Evolutionary conservation across 2,797 vertebrate species (phyloP).

Genomic region (Chloroceryle amazona): DNA sequence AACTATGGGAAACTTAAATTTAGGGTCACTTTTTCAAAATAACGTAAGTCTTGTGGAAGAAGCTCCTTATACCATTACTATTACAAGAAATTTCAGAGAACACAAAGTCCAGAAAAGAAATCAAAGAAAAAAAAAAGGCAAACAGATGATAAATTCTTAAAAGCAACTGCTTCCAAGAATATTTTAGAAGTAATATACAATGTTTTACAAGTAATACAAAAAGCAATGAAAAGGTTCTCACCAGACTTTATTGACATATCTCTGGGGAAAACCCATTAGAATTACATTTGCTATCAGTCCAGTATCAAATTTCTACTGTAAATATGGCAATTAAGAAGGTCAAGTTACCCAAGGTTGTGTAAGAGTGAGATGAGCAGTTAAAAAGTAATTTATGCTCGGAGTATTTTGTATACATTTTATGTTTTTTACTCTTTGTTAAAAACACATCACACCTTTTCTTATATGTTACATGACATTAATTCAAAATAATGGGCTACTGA

Average conservation of each 20-base stretch:
- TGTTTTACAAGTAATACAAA: conserved; percentile 25
- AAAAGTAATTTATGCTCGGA: not conserved
- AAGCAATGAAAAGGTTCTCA: conserved; percentile 56
- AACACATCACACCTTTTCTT: not conserved
- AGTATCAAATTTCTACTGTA: conserved; percentile 62
- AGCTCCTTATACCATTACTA: not conserved
- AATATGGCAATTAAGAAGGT: conserved; percentile 54
- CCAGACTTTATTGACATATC: conserved; percentile 14
- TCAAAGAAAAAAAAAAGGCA: not conserved
- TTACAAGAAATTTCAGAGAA: not conserved
- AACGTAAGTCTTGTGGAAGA: not conserved
- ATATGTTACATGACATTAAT: not conserved
- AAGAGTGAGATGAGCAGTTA: conserved; percentile 3
- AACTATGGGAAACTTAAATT: not conserved
- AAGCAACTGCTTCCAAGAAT: not conserved
- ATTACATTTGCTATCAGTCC: conserved; percentile 46
- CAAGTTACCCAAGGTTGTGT: not conserved
- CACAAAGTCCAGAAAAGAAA: not conserved
- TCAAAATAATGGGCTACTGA: not conserved
- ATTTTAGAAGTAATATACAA: not conserved
- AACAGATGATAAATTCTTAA: not conserved
- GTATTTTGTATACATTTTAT: not conserved
- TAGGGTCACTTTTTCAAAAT: not conserved
- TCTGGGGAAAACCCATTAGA: conserved; percentile 59
- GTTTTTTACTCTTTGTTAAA: not conserved